Evolutionary conservation across 30 jellyfish, hydroid and myxozoan species (phyloP).

Genomic region (Pseudorhiza aurosa): DNA sequence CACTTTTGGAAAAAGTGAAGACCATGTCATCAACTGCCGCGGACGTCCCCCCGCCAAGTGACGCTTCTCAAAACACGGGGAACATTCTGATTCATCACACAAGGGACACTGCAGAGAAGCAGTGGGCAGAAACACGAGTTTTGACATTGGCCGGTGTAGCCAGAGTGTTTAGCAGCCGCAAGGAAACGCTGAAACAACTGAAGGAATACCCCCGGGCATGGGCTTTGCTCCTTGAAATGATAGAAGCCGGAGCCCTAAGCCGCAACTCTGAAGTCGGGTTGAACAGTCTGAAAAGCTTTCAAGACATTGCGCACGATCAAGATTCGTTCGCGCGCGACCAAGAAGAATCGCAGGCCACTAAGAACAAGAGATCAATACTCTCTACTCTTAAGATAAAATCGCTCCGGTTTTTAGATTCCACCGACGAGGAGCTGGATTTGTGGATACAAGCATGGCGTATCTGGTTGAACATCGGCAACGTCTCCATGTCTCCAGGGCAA

Average conservation of each 20-base stretch:
- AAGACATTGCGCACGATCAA: slow-evolving; percentile 81
- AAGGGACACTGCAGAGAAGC: slow-evolving; percentile 97
- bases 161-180: slow-evolving; percentile 87
- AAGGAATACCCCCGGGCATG: slow-evolving; percentile 94
- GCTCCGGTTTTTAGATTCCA: slow-evolving; percentile 44
- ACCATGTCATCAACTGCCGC: slow-evolving; percentile 98
- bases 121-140: slow-evolving; percentile 98
- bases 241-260: slow-evolving; percentile 89
- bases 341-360: background rate
- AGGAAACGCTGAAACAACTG: slow-evolving; percentile 51
- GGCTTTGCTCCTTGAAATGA: slow-evolving; percentile 91
- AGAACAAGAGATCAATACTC: slow-evolving; percentile 7
- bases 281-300: slow-evolving; percentile 92
- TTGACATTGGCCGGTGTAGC: slow-evolving; percentile 94
- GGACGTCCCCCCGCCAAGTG: slow-evolving; percentile 97
- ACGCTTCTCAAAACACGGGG: slow-evolving; percentile 78
- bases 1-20: slow-evolving; percentile 82
- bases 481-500: slow-evolving; percentile 75
- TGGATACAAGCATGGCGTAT: slow-evolving; percentile 98
- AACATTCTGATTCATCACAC: slow-evolving; percentile 93
- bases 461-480: slow-evolving; percentile 89
- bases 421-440: slow-evolving; percentile 78
- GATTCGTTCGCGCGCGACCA: slow-evolving; percentile 36
- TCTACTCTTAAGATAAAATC: slow-evolving; percentile 40
- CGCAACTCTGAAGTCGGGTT: slow-evolving; percentile 89